A percentile compares a stretch with the other conserved stretches of the same genome.
These are phyloP conservation scores for Ellobius talpinus DNA, from an alignment of 2,113 vertebrate species.

Conservation along the genomic window DNA sequence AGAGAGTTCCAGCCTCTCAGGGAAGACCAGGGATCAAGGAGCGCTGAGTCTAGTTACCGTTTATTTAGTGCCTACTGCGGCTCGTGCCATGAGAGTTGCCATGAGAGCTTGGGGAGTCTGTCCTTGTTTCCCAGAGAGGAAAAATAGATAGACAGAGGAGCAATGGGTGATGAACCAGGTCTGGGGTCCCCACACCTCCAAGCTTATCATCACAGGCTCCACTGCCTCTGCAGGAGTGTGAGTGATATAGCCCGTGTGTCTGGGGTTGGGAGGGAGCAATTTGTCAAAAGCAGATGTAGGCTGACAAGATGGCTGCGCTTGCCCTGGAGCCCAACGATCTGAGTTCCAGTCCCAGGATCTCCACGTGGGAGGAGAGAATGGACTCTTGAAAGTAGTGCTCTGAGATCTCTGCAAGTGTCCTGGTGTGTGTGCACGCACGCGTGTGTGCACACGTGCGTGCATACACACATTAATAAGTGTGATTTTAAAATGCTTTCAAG, in stretches of 20 bases:
- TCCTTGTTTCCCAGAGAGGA: neutral
- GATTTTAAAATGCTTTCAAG: neutral
- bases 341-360: neutral
- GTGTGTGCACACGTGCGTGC: too few species aligned
- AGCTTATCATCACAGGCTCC: neutral
- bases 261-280: neutral
- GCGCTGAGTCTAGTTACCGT: neutral
- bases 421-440: too few species aligned
- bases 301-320: neutral
- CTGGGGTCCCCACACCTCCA: neutral
- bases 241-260: neutral
- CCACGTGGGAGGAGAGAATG: neutral
- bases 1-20: neutral
- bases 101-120: neutral
- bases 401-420: neutral
- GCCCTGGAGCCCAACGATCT: neutral
- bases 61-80: neutral
- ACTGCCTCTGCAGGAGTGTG: rapidly evolving
- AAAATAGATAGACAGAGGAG: neutral
- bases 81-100: neutral
- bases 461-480: neutral
- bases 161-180: rapidly evolving
- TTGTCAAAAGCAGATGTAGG: neutral
- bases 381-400: neutral
- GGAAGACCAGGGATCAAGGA: neutral